These are phyloP conservation scores for Catajapyx aquilonaris DNA, from an alignment of 1,140 invertebrate genomes.

Conservation along the genomic window DNA sequence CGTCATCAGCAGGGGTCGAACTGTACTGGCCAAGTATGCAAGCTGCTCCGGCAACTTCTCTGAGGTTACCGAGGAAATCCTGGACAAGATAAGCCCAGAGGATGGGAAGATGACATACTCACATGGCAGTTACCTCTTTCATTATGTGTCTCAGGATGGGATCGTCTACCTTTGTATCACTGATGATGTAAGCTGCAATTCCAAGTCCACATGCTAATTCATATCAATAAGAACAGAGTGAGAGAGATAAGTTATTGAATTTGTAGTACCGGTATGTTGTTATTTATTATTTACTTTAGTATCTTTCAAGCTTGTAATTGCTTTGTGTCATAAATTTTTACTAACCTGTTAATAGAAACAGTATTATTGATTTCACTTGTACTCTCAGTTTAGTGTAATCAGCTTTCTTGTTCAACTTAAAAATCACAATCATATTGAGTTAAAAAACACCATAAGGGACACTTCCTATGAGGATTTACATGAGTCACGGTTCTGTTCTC, in stretches of 20 bases:
- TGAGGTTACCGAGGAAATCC: constrained; percentile 79
- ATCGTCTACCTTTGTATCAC: constrained; percentile 86
- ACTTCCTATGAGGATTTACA: too few relatives aligned
- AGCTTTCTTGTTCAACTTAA: too few relatives aligned
- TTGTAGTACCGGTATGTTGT: too few relatives aligned
- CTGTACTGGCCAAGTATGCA: constrained; percentile 71
- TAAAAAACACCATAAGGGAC: too few relatives aligned
- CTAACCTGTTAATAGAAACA: too few relatives aligned
- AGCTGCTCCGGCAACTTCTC: constrained; percentile 79
- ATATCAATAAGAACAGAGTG: not conserved
- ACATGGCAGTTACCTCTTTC: constrained; percentile 78
- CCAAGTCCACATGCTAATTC: not conserved
- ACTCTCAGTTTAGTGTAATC: too few relatives aligned
- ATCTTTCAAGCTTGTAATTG: too few relatives aligned
- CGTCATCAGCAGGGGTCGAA: constrained; percentile 67
- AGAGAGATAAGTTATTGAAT: not conserved
- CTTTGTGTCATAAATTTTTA: too few relatives aligned
- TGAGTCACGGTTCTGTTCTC: too few relatives aligned
- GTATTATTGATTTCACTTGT: too few relatives aligned
- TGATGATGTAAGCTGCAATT: constrained; percentile 61
- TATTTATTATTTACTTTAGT: too few relatives aligned
- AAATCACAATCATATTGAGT: too few relatives aligned
- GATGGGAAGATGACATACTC: constrained; percentile 81
- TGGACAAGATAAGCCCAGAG: constrained; percentile 58
- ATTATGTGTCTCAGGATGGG: constrained; percentile 69